Conservation (phyloP, 2,888 invertebrate species). For the Andrena minutula region DNA sequence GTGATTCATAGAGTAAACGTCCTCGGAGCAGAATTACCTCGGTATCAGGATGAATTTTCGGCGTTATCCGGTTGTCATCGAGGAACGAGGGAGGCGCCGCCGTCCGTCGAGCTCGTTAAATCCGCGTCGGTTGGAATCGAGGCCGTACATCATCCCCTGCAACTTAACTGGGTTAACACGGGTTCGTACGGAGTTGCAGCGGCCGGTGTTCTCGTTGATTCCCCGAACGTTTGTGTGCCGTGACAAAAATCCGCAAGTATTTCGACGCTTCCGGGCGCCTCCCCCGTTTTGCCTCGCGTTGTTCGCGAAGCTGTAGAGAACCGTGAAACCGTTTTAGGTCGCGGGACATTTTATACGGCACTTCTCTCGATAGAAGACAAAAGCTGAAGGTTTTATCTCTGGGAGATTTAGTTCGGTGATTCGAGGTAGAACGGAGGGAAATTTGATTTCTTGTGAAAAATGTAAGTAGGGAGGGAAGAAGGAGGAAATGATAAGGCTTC, state of each 20-base stretch:
- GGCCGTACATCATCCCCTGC: slow-evolving; percentile 57
- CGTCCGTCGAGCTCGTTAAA: slow-evolving; percentile 56
- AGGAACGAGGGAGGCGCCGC: slow-evolving; percentile 3
- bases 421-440: not conserved
- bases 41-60: slow-evolving; percentile 55
- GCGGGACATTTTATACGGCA: not conserved
- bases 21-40: slow-evolving; percentile 37
- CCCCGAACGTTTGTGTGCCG: not conserved
- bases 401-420: too few species aligned
- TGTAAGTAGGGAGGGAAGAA: not conserved
- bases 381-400: too few species aligned
- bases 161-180: slow-evolving; percentile 64
- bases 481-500: too few species aligned
- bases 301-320: not conserved
- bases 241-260: slow-evolving; percentile 7
- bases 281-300: not conserved
- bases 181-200: slow-evolving; percentile 55
- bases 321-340: not conserved
- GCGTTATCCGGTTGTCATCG: slow-evolving; percentile 59
- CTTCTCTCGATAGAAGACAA: not conserved
- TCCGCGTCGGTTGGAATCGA: slow-evolving; percentile 46
- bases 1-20: slow-evolving; percentile 54
- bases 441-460: not conserved
- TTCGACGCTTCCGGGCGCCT: not conserved
- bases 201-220: slow-evolving; percentile 7